Conservation (phyloP, 2,797 vertebrate genomes). For the Aldrovandia affinis region DNA sequence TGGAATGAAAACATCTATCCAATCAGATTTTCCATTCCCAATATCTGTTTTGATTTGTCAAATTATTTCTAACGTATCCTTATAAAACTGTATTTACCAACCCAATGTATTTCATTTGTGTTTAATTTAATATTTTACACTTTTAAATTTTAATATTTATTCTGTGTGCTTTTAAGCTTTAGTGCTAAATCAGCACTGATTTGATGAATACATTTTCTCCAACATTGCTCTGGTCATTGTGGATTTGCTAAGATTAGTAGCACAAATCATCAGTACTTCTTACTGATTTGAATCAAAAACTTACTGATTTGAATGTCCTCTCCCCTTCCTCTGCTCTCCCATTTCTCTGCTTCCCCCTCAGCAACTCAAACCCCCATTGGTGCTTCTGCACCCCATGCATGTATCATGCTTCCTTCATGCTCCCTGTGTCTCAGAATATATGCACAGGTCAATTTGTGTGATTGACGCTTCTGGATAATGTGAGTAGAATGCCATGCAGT, state of each 20-base stretch:
- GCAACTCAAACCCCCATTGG: too few relatives aligned
- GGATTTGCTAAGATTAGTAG: slow-evolving; percentile 69
- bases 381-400: too few relatives aligned
- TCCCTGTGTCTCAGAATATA: too few relatives aligned
- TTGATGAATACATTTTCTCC: slow-evolving; percentile 54
- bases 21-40: slow-evolving; percentile 25
- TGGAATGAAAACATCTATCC: slow-evolving; percentile 28
- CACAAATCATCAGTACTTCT: slow-evolving; percentile 64
- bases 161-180: slow-evolving; percentile 37
- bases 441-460: too few relatives aligned
- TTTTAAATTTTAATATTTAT: slow-evolving; percentile 27
- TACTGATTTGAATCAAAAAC: slow-evolving; percentile 59
- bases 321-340: too few relatives aligned
- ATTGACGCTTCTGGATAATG: too few relatives aligned
- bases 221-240: slow-evolving; percentile 63
- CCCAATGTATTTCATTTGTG: not conserved
- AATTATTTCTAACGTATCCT: not conserved
- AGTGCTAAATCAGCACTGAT: slow-evolving; percentile 20
- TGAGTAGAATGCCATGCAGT: too few relatives aligned
- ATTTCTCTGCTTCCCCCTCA: too few relatives aligned
- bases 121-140: slow-evolving; percentile 39
- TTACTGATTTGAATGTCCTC: too few relatives aligned
- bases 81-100: not conserved
- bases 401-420: too few relatives aligned
- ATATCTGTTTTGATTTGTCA: not conserved